Percentiles rank a stretch among this genome's conserved stretches.
phyloP scores from a whole-genome alignment of 2,113 vertebrate species.

The Vidua macroura region DNA sequence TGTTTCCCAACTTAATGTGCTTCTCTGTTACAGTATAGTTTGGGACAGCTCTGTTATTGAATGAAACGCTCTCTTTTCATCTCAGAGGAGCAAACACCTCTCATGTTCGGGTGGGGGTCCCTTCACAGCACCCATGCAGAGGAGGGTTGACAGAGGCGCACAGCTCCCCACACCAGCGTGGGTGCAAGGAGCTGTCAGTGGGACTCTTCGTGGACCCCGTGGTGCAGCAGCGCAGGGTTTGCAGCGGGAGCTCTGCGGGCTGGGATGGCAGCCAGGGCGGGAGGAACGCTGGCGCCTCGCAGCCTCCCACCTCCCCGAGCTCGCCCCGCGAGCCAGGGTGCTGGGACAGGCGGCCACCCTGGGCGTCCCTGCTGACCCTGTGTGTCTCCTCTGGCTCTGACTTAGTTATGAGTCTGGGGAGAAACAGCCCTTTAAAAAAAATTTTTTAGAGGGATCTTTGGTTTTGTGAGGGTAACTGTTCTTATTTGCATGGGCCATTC shows the following conservation, averaged over 20 bases:
- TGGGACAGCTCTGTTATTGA: background rate
- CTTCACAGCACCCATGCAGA: background rate
- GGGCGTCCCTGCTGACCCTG: rapidly evolving
- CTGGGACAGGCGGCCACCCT: rapidly evolving
- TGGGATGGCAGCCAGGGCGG: background rate
- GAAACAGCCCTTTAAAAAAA: background rate
- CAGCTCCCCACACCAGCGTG: background rate
- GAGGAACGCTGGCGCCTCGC: background rate
- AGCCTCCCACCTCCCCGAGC: background rate
- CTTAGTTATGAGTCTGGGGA: background rate
- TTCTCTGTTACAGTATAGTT: background rate
- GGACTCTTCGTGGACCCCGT: rapidly evolving
- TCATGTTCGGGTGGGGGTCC: rapidly evolving
- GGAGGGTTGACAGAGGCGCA: background rate
- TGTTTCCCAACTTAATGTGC: background rate
- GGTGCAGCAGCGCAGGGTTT: background rate
- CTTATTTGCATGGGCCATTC: background rate
- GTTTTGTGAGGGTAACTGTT: background rate
- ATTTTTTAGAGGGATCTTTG: background rate
- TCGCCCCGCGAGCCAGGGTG: rapidly evolving
- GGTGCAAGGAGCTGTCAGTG: background rate
- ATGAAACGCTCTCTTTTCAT: background rate
- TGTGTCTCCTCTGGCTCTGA: background rate
- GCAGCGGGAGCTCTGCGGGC: background rate
- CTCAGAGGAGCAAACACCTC: background rate